Base-by-base conservation (phyloP, 2,113 vertebrate species). In the Cairina moschata region DNA sequence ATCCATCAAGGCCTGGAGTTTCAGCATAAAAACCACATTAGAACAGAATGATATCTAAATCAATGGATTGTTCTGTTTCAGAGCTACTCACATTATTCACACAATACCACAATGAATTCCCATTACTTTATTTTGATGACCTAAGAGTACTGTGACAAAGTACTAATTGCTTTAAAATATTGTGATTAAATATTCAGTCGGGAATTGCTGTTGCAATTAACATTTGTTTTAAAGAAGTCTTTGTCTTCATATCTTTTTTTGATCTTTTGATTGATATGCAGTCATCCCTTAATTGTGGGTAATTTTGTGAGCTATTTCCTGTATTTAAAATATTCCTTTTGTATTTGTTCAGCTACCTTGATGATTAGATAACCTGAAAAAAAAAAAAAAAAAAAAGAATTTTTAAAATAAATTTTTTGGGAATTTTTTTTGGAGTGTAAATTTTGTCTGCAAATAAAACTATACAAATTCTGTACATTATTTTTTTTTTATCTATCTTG, bases 11-110 rank as follows among this genome's bases (percentile, higher is more conserved):
- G 73, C 71, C 67, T 90, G 73, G 17, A 52, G 26, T 90, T 94
- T 96, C 90, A 56, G 74, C 60, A 95, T 86, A 85, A 94, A 94
- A 95, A 54, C 5, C 29, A 50, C 89, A 94, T 93, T 90, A 96
- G 73, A 77, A 62, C 26, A 72, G 69, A 94, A 92, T 82, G 62
- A 96, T 55, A 82, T 88, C 86, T 83, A 85, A 93, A 87, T 88
- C 91, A 90, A 69, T 63, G 67, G 74, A 89, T 94, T 91, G 60
- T 62, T 95, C 76, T 63, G 40, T 83, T 94, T 95, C 67, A 86
- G 80, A 54, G 78, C 31, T 88, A 74, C 56, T 95, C 6, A 1
- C 67, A 78, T 96, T 73, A 87, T 59, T 96, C 63, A 68, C 60
- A 83, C 32, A 90, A 65, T 54, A 21, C 68, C 6, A 1, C 32